Evolutionary conservation across 2,888 invertebrate genomes (phyloP).

Genomic region (Diplolepis rosae): DNA sequence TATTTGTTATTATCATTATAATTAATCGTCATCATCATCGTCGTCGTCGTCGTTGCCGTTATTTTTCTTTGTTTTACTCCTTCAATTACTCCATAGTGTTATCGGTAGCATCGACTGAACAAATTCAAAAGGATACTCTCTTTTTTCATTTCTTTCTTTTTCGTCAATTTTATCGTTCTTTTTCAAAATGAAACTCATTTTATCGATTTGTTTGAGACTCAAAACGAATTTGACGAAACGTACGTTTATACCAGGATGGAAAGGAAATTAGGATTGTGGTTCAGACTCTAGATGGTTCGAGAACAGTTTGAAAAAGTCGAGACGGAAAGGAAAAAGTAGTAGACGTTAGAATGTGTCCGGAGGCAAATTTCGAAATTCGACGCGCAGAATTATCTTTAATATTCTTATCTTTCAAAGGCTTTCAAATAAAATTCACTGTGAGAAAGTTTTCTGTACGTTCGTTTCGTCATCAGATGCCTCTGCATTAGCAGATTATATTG

Average conservation of each 20-base stretch:
- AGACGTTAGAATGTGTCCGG: slow-evolving; percentile 55
- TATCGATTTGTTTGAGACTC: slow-evolving; percentile 32
- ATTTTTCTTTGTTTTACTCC: slow-evolving; percentile 34
- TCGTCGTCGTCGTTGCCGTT: slow-evolving; percentile 50
- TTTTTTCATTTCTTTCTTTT: slow-evolving; percentile 49
- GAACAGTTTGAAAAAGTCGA: slow-evolving; percentile 21
- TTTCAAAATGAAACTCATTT: slow-evolving; percentile 31
- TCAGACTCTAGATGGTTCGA: slow-evolving; percentile 3
- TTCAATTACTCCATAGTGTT: slow-evolving; percentile 39
- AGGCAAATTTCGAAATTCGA: slow-evolving; percentile 61
- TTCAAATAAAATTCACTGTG: neutral
- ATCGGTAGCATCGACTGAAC: slow-evolving; percentile 50
- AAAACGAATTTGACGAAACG: slow-evolving; percentile 43
- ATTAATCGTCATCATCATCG: slow-evolving; percentile 67
- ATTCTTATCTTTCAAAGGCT: neutral
- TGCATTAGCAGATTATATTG: too few relatives aligned
- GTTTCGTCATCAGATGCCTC: too few relatives aligned
- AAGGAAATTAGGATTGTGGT: slow-evolving; percentile 30
- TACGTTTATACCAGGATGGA: slow-evolving; percentile 38
- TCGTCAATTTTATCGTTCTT: slow-evolving; percentile 23
- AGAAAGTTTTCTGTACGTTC: slow-evolving; percentile 4
- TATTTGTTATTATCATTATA: slow-evolving; percentile 30
- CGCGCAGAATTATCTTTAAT: neutral
- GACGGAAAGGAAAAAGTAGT: slow-evolving; percentile 44
- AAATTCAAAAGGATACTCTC: slow-evolving; percentile 47